Base-by-base conservation (phyloP, 2,888 invertebrate species). In the Agrotis puta region DNA sequence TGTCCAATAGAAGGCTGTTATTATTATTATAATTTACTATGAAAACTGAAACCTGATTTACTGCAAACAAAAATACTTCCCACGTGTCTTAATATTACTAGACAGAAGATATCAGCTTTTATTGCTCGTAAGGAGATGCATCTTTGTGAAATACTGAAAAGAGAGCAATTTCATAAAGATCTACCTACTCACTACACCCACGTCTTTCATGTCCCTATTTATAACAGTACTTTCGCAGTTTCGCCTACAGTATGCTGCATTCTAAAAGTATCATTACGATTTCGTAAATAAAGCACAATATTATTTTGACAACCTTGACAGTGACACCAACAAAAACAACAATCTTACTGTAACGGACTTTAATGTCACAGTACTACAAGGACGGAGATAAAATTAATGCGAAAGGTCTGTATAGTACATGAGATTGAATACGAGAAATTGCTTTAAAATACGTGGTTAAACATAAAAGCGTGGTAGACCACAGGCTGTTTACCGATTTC, bases 391-490 rank as follows among this genome's bases (percentile, higher is more conserved):
- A 39, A 39, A 39, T 39, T 39, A 39, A 11, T 33, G 33, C 7
- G 27, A 33, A 33, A 33, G 33, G 33, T 33, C 33, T 39, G 9
- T 39, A 39, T 11, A n/a, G 47, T 27, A 18, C 16, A 45, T 56
- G 1, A 45, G n/a, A 9, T 62, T 39, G 16, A 33, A 51, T 66
- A n/a, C n/a, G n/a, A n/a, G n/a, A n/a, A 47, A 66, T 56, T 47
- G 5, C 53, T 66, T 65, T 53, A 18, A 65, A 53, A 39, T 65
- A 53, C 14, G 39, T 62, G 20, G 50, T 59, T 47, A 16, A 11
- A 48, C 66, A 51, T 66, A 39, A 72, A 65, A 66, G 62, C 78
- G 45, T 47, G 57, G 50, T 14, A 27, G 11, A 20, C 58, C 58
- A 51, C 72, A 20, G 45, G 45, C 48, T n/a, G 9, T 18, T 53